Percentiles rank a stretch among this genome's conserved stretches.
These are phyloP conservation scores for Coecobrya sp. DNA, from an alignment of 2,888 invertebrate species.

Conservation along the genomic window DNA sequence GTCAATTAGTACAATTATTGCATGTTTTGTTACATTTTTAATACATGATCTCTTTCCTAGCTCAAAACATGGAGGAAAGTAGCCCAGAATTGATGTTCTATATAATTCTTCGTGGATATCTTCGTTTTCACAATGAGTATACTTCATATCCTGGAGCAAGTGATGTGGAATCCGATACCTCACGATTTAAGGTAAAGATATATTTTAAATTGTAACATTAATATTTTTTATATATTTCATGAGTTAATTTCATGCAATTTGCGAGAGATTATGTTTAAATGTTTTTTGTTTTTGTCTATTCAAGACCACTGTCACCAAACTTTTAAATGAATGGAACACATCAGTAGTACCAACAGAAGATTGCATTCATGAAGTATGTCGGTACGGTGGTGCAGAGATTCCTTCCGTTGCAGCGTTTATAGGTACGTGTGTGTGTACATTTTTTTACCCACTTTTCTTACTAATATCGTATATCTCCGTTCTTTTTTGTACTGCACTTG, in stretches of 20 bases:
- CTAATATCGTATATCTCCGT: too few relatives aligned
- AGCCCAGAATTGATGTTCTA: slow-evolving; percentile 96
- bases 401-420: slow-evolving; percentile 98
- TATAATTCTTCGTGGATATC: slow-evolving; percentile 95
- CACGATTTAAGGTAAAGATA: slow-evolving; percentile 92
- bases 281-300: slow-evolving; percentile 46
- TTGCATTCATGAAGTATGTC: slow-evolving; percentile 97
- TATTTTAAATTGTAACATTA: neutral
- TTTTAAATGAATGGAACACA: slow-evolving; percentile 95
- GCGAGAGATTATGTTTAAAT: too few relatives aligned
- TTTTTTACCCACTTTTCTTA: neutral
- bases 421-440: slow-evolving; percentile 88
- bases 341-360: slow-evolving; percentile 94
- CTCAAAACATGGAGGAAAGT: slow-evolving; percentile 93
- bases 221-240: neutral
- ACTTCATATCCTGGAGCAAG: slow-evolving; percentile 96
- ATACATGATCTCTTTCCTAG: slow-evolving; percentile 87
- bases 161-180: slow-evolving; percentile 96
- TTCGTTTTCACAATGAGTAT: slow-evolving; percentile 95
- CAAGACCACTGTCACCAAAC: slow-evolving; percentile 90
- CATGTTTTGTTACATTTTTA: neutral
- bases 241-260: too few relatives aligned
- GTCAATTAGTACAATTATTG: neutral
- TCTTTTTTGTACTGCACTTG: too few relatives aligned
- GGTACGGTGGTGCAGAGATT: slow-evolving; percentile 98